Evolutionary conservation across 2,888 invertebrate genomes (phyloP), one percentile per base, ranked within the genome.

Genomic region (Ornithoptera alexandrae): DNA sequence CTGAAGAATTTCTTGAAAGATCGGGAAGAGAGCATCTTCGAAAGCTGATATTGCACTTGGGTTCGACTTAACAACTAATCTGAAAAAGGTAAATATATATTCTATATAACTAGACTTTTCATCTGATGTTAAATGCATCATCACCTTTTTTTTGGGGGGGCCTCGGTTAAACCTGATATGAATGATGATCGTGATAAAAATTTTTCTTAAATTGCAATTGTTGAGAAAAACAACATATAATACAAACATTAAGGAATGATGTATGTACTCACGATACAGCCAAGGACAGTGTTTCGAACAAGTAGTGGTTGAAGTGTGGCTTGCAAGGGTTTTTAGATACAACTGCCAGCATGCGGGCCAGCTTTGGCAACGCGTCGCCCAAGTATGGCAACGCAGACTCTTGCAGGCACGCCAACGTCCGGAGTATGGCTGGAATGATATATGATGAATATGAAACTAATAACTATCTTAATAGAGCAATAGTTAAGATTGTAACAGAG

Each of bases 301-400:
- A 93, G 88, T 97, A 99, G 86, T 99, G 99, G 92, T 99, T 99
- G 92, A 99, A 99, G 85, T 98, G 97, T 0, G 99, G 99, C 79
- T 98, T 97, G 79, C 97, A 97, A 0, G 99, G 97, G 92, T 99
- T 99, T 92, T 97, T 97, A 67, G 98, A 95, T 42, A 98, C 98
- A 53, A 94, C 88, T 6, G 95, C 90, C 60, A 99, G 90, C 85
- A 98, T 97, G 75, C 95, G 94, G 0, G 98, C 98, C 24, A 99
- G 93, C 81, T 97, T 96, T 0, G 97, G 96, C 73, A 99, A 86
- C 3, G 98, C 94, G n/a, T 95, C 94, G 39, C 94, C 95, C 82
- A 98, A 93, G 84, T 94, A 97, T 18, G 97, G 96, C 78, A 98
- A 93, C 20, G 97, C 94, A 12, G 93, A 93, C 50, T 96, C 97